phyloP scores from a whole-genome alignment of 2,888 invertebrate genomes.

The Iphiclides podalirius region DNA sequence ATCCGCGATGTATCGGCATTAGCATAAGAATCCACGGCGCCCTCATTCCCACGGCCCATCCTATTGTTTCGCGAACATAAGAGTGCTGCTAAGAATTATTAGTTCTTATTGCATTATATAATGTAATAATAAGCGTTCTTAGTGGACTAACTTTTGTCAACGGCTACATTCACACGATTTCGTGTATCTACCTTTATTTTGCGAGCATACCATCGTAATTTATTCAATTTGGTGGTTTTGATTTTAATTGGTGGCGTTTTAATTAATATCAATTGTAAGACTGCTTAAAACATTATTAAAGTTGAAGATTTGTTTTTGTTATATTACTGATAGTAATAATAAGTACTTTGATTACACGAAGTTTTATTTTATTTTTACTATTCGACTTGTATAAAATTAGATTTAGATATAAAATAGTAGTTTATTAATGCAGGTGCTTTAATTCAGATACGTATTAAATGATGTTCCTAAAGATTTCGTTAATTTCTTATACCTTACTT shows the following conservation, averaged over 20 bases:
- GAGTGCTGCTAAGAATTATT: slow-evolving; percentile 33
- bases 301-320: too few relatives aligned
- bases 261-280: too few relatives aligned
- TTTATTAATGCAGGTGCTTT: too few relatives aligned
- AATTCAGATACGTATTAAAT: too few relatives aligned
- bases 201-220: background rate
- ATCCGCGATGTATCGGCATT: slow-evolving; percentile 66
- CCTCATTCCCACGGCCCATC: slow-evolving; percentile 60
- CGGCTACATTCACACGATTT: background rate
- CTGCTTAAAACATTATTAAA: too few relatives aligned
- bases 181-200: background rate
- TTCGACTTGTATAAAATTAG: too few relatives aligned
- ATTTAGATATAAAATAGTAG: too few relatives aligned
- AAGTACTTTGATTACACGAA: too few relatives aligned
- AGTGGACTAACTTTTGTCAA: slow-evolving; percentile 8
- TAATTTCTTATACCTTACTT: background rate
- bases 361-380: too few relatives aligned
- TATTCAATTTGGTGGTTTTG: slow-evolving; percentile 1
- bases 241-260: too few relatives aligned
- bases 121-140: slow-evolving; percentile 17
- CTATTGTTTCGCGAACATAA: slow-evolving; percentile 45
- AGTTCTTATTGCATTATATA: slow-evolving; percentile 32
- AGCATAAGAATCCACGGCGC: slow-evolving; percentile 60
- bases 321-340: too few relatives aligned
- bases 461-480: too few relatives aligned